Base-by-base conservation (phyloP, 2,888 invertebrate species). In the Diadegma fenestrale region DNA sequence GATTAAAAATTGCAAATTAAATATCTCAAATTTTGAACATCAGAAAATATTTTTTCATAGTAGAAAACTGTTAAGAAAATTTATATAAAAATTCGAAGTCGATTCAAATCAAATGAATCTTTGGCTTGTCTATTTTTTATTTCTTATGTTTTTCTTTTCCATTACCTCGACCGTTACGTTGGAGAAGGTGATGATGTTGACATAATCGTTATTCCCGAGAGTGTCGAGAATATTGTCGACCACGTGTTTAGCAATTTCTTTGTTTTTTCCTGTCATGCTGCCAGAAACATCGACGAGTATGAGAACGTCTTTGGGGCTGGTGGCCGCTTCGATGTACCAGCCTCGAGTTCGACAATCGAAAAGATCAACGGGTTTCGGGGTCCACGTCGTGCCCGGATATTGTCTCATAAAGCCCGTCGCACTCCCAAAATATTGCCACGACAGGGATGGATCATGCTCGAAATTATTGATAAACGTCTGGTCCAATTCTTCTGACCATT, bases 381-480 rank as follows among this genome's bases (percentile, higher is more conserved):
- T 95, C 98, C 97, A 98, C 91, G 96, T 96, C 94, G 97, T 96
- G 66, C 97, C 97, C 95, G 99, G 99, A 95, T 97, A 99, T 93
- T 99, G 98, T 90, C 99, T 95, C 96, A 99, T 98, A 94, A 99
- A 99, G 58, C 99, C 99, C 22, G 98, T 97, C 48, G 99, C 97
- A 94, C 99, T 99, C 87, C 99, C 99, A 94, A 99, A 99, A 94
- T 98, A 99, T 95, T 99, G 99, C 98, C 99, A 99, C 5, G 98
- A 98, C 61, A 99, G 95, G 4, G 98, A 87, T 90, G 93, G 87
- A 90, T 92, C 88, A 83, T 96, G 96, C 92, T 97, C 96, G 92
- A 97, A 97, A 94, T 99, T 99, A 91, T 97, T 96, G 88, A 96
- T 96, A 94, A 99, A 99, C 89, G 97, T 97, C 78, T 96, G 96